These are phyloP conservation scores for Gymnobelideus leadbeateri DNA, from an alignment of 2,113 vertebrate genomes.

Conservation along the genomic window DNA sequence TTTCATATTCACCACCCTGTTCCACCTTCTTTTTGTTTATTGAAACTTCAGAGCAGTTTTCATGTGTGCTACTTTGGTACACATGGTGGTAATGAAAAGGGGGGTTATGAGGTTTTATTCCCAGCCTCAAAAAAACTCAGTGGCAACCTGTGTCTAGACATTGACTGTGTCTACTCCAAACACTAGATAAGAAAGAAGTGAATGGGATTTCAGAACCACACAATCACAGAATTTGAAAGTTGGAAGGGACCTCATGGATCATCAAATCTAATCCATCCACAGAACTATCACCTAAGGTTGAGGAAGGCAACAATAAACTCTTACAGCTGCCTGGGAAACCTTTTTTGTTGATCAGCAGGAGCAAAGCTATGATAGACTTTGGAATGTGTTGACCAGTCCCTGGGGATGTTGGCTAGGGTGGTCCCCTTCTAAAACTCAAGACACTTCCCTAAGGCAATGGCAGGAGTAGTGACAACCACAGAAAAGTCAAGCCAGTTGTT, in stretches of 20 bases:
- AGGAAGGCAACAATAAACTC: not conserved
- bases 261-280: not conserved
- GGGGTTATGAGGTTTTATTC: not conserved
- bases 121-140: not conserved
- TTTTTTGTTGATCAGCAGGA: not conserved
- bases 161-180: not conserved
- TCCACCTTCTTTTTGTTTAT: not conserved
- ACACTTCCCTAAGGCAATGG: not conserved
- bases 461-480: not conserved
- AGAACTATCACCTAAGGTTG: not conserved
- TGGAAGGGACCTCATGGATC: not conserved
- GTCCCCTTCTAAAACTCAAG: not conserved
- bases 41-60: not conserved
- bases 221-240: not conserved
- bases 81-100: not conserved
- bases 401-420: not conserved
- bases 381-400: not conserved
- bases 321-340: not conserved
- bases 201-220: not conserved
- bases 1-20: not conserved
- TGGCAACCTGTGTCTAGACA: not conserved
- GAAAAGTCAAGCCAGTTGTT: constrained; percentile 2
- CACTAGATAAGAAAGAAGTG: not conserved
- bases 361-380: not conserved
- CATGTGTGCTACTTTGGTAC: not conserved